Evolutionary conservation across 1,140 invertebrate genomes (phyloP), one percentile per base, ranked within the genome.

Genomic region (Lepidostoma basale): DNA sequence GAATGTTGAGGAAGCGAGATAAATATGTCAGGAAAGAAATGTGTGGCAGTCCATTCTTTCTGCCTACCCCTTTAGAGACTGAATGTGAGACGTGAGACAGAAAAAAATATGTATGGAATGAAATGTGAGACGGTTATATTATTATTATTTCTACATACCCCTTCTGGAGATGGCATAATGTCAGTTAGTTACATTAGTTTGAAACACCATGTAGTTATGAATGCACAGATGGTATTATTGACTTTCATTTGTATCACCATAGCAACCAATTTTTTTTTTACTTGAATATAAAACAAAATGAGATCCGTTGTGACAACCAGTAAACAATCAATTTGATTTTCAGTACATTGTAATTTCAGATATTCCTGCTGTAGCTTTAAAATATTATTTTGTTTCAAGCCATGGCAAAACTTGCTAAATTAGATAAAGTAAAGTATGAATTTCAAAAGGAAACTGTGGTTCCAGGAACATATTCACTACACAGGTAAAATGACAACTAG

Each of bases 401-500:
- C 49, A 68, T 68, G 67, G 30, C 59, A 1, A 68, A 68, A 18
- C 33, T 54, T 18, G 58, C 58, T 20, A 68, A 52, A 62, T 42
- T 68, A 14, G 16, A 60, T 9, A 68, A 62, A 33, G 39, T 68
- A 0, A 72, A 72, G 42, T 68, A 68, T 44, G 44, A 68, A 56
- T 72, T 62, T 45, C 58, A 72, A 62, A 62, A 60, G 25, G 62
- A 68, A n/a, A 72, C 52, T 0, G 45, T 72, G 4, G 58, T 56
- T 20, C 70, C 70, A 6, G 70, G 70, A 45, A 44, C 14, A 12
- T 72, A 72, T 22, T 62, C 70, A 16, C 36, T 72, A n/a, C 70
- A 72, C 59, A 26, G 70, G 70, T 72, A 72, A 68, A n/a, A 30
- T 22, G 14, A 22, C n/a, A n/a, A n/a, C n/a, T n/a, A n/a, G n/a